Conservation (phyloP, 2,797 vertebrate species). For the Artibeus lituratus region DNA sequence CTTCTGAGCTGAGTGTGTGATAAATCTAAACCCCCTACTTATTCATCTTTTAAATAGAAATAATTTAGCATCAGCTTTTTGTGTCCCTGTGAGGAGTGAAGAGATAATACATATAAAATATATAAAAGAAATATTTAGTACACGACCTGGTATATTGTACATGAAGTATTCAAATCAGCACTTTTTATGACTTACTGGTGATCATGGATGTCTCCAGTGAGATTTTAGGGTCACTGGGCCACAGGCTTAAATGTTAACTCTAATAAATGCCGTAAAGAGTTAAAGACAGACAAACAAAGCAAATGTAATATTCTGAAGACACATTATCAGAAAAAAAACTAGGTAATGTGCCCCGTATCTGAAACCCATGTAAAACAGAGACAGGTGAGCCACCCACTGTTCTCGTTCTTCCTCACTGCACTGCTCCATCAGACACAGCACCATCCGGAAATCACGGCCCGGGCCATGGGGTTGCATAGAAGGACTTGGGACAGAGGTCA, state of each 20-base stretch:
- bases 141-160: background rate
- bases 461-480: fast-evolving
- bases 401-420: background rate
- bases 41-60: background rate
- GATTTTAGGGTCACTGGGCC: background rate
- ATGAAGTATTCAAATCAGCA: background rate
- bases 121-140: background rate
- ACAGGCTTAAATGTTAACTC: background rate
- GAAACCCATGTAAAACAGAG: background rate
- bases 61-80: background rate
- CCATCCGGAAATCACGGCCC: background rate
- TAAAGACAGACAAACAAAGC: background rate
- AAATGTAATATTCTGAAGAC: background rate
- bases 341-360: background rate
- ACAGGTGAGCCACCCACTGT: background rate
- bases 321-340: background rate
- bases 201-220: background rate
- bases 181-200: background rate
- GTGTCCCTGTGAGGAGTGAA: background rate
- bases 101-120: background rate
- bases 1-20: background rate
- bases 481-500: background rate
- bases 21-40: background rate
- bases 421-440: fast-evolving
- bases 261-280: background rate